Evolutionary conservation across 2,797 vertebrate species (phyloP).

Genomic region (Catamblyrhynchus diadema): DNA sequence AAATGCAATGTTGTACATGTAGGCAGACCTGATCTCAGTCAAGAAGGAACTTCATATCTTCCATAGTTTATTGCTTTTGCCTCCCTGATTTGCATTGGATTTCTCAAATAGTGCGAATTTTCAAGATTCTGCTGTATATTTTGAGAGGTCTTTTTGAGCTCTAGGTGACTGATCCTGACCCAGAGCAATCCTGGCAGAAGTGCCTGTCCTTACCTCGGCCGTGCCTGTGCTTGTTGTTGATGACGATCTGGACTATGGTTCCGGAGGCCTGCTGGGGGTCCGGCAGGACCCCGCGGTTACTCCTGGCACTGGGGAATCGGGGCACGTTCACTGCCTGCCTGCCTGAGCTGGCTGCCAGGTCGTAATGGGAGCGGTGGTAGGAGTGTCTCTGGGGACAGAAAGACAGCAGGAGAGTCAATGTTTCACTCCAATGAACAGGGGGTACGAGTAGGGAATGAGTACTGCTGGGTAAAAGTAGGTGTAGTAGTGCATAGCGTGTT

Average conservation of each 20-base stretch:
- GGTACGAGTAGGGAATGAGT: not conserved
- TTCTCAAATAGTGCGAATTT: not conserved
- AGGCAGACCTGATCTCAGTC: not conserved
- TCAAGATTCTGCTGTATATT: not conserved
- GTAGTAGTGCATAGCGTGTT: not conserved
- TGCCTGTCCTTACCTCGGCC: constrained; percentile 73
- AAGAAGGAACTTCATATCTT: not conserved
- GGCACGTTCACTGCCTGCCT: constrained; percentile 64
- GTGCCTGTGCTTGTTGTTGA: constrained; percentile 80
- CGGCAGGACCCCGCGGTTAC: constrained; percentile 69
- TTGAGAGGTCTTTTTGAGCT: not conserved
- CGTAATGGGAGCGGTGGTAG: constrained; percentile 74
- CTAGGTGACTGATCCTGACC: not conserved
- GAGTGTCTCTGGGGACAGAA: constrained; percentile 77
- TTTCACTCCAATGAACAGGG: not conserved
- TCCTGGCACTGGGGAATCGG: constrained; percentile 67
- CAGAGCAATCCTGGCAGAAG: not conserved
- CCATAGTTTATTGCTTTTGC: not conserved
- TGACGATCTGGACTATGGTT: constrained; percentile 81
- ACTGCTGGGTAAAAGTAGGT: not conserved
- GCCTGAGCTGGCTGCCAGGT: constrained; percentile 47
- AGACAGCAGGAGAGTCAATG: not conserved
- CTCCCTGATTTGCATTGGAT: not conserved
- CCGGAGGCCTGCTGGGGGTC: constrained; percentile 79
- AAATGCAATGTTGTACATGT: not conserved